Evolutionary conservation across 64 coral and sea anemone species (phyloP).

Genomic region (Exaiptasia diaphana): DNA sequence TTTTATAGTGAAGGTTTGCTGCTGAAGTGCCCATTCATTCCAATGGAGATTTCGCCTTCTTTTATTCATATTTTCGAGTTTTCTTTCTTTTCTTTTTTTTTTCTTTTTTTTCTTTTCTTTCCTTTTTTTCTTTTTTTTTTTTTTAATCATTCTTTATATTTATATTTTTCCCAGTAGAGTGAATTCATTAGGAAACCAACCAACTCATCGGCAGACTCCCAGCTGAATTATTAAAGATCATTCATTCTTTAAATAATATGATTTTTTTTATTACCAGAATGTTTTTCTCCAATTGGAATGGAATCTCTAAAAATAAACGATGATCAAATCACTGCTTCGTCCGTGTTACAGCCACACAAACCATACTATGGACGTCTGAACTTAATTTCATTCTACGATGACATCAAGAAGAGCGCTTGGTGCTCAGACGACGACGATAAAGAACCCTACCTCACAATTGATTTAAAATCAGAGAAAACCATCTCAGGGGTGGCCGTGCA

Average conservation of each 20-base stretch:
- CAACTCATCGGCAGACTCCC: too few relatives aligned
- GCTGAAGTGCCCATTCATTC: too few relatives aligned
- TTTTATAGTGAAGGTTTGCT: too few relatives aligned
- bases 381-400: conserved; percentile 89
- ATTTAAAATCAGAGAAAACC: conserved; percentile 84
- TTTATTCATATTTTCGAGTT: too few relatives aligned
- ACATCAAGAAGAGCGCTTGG: conserved; percentile 83
- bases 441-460: conserved; percentile 85
- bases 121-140: too few relatives aligned
- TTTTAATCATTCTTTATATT: too few relatives aligned
- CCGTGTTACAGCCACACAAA: conserved; percentile 67
- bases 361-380: conserved; percentile 83
- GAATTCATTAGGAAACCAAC: too few relatives aligned
- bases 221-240: too few relatives aligned
- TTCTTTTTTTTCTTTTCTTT: too few relatives aligned
- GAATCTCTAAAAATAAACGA: conserved; percentile 91
- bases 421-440: conserved; percentile 88
- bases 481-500: conserved; percentile 87
- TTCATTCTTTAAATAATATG: background rate
- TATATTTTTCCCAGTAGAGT: too few relatives aligned
- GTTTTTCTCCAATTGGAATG: conserved; percentile 90
- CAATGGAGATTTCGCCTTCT: too few relatives aligned
- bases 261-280: conserved; percentile 47
- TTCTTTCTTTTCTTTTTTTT: too few relatives aligned
- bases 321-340: conserved; percentile 80